Base-by-base conservation (phyloP, 1,140 invertebrate species). In the Cepaea nemoralis region DNA sequence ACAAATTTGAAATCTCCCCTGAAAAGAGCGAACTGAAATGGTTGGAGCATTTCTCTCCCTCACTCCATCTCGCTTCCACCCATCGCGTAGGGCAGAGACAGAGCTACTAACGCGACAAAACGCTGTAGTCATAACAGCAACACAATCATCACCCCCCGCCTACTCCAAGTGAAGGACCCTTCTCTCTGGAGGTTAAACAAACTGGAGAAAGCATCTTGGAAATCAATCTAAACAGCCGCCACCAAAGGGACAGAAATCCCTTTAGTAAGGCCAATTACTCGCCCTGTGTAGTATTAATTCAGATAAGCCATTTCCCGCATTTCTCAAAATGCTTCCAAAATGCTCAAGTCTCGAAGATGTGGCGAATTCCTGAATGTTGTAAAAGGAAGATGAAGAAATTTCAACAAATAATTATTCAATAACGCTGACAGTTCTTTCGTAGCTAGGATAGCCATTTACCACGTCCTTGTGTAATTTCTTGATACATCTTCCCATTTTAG, bases 211-310 rank as follows among this genome's bases (percentile, higher is more conserved):
- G 50, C 75, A 35, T 77, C 48, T 63, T 77, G 50, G 75, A 77
- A 77, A 77, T 77, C 48, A 77, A 77, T 63, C 75, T 55, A 77
- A 77, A 77, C 75, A 77, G 12, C 10, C 31, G 35, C 75, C 31
- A 77, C 37, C 75, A 19, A 63, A 77, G 75, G 33, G 75, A 42
- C 1, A 33, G 50, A 66, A 63, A 33, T 77, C 75, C 50, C 75
- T 77, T 77, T 77, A 77, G 75, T 42, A 75, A 66, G 75, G 75
- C 48, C 75, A 77, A 77, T 77, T 77, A 77, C 75, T 77, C 31
- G 48, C 6, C 35, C 59, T 63, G 16, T 77, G 55, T 63, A 14
- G 55, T 63, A 77, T 77, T 77, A 59, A 63, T 77, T 77, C 75
- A 27, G 27, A 63, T 59, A 22, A 45, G 55, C 31, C 75, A 45